Conservation (phyloP, 1,140 invertebrate genomes). For the Aphelenchoides avenae region DNA sequence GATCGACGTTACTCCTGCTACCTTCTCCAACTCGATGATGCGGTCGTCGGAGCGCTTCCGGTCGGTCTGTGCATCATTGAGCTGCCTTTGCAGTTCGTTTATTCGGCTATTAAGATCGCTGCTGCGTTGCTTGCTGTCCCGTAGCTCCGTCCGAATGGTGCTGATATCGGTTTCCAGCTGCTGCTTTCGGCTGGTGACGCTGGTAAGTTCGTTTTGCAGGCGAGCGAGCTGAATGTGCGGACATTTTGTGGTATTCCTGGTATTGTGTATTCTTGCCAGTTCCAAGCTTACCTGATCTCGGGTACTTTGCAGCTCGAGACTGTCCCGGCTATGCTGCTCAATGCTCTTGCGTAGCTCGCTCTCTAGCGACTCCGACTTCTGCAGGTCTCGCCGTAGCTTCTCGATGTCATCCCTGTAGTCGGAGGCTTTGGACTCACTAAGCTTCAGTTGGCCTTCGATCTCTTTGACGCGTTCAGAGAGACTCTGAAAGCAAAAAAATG, state of each 20-base stretch:
- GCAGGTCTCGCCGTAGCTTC: conserved; percentile 47
- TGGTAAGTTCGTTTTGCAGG: conserved; percentile 53
- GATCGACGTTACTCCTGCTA: too few relatives aligned
- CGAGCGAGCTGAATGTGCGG: conserved; percentile 40
- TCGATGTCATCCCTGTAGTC: conserved; percentile 51
- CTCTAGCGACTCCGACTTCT: conserved; percentile 50
- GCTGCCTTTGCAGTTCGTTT: conserved; percentile 51
- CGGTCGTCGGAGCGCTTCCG: conserved; percentile 56
- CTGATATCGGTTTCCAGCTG: conserved; percentile 51
- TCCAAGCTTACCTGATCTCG: conserved; percentile 42
- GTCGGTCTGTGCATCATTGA: conserved; percentile 51
- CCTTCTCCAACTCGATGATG: conserved; percentile 52
- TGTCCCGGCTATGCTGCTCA: conserved; percentile 40
- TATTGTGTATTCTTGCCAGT: too few relatives aligned
- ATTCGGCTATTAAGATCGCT: conserved; percentile 51
- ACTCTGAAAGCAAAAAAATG: too few relatives aligned
- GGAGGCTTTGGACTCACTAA: conserved; percentile 49
- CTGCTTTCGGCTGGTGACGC: conserved; percentile 41
- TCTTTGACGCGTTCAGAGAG: conserved; percentile 54
- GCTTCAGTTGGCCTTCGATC: conserved; percentile 43
- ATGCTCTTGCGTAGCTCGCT: conserved; percentile 45
- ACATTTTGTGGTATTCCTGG: too few relatives aligned
- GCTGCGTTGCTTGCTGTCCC: conserved; percentile 54
- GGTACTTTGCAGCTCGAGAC: conserved; percentile 40
- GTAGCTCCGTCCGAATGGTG: conserved; percentile 46